A percentile compares a stretch with the other conserved stretches of the same genome.
Conservation (phyloP, 2,113 vertebrate species). For the Electrona antarctica region DNA sequence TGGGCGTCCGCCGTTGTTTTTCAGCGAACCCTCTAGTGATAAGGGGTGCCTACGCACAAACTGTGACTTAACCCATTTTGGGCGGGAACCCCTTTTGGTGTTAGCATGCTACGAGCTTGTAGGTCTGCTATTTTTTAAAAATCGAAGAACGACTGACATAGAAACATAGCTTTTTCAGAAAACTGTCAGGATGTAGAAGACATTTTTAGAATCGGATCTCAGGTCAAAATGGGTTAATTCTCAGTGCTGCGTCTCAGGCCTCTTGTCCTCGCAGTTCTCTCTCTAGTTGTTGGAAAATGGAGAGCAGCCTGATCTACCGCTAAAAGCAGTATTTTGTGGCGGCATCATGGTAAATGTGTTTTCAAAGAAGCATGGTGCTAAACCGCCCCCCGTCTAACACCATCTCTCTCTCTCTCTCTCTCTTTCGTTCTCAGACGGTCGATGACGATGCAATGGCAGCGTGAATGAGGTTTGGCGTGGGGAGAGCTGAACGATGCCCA, state of each 20-base stretch:
- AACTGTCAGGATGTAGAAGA: too few relatives aligned
- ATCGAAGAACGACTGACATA: too few relatives aligned
- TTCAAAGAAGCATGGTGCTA: constrained; percentile 62
- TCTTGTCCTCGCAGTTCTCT: constrained; percentile 36
- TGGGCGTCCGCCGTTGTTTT: too few relatives aligned
- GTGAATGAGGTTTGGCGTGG: constrained; percentile 97
- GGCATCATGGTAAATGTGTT: constrained; percentile 60
- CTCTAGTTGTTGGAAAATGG: constrained; percentile 55
- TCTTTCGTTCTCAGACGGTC: constrained; percentile 84
- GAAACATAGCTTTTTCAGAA: too few relatives aligned
- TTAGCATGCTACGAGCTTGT: too few relatives aligned
- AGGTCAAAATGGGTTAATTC: too few relatives aligned
- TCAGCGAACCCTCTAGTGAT: too few relatives aligned
- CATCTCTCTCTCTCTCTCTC: constrained; percentile 1
- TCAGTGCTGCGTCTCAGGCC: constrained; percentile 16
- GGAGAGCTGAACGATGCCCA: constrained; percentile 99
- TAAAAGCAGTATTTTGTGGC: constrained; percentile 64
- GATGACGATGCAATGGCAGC: constrained; percentile 96
- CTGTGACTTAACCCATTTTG: too few relatives aligned
- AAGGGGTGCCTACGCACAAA: not conserved
- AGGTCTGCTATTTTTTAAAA: too few relatives aligned
- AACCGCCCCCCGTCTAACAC: constrained; percentile 22
- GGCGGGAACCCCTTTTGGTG: too few relatives aligned
- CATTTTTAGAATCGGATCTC: too few relatives aligned
- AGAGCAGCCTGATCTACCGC: constrained; percentile 56